Base-by-base conservation (phyloP, 2,113 vertebrate species). In the Percopsis transmontana region DNA sequence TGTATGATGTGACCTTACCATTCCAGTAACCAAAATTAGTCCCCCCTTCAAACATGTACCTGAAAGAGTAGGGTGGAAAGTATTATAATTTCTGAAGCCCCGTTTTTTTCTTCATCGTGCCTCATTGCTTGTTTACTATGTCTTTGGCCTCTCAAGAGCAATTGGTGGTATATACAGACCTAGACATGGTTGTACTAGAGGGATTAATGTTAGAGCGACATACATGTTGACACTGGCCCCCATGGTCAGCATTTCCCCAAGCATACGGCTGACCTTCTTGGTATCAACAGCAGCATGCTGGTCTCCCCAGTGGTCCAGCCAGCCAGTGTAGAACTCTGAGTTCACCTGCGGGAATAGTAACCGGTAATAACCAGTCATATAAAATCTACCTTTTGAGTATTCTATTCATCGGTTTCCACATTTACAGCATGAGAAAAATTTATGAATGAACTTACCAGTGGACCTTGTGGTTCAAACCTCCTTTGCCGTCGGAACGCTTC, bases 41-140 rank as follows among this genome's bases (percentile, higher is more conserved):
- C 44, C 97, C 97, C 60, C 97, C 97, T 41, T 97, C 96, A 90
- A 98, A 99, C 97, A 99, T 99, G 88, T 99, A 99, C 96, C 97
- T 99, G 76, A 0, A 38, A 67, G 4, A 72, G 33, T 19, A 19
- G 7, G 5, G 21, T 1, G 21, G 15, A 58, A 14, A 27, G 40
- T 15, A 6, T 15, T 10, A 16, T 9, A 15, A 33, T 14, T 59
- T 2, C 9, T 41, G 47, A 23, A 6, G 33, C 0, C 1, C 16
- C 1, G 19, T 14, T 13, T 18, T 27, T 27, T 6, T 14, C 12
- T n/a, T 39, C 14, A 24, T 54, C 5, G 4, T 16, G 12, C 10
- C 7, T 9, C 21, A 54, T 2, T 15, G 52, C 21, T 54, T 54
- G 52, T 27, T 14, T 33, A 33, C 27, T 33, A 33, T 33, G 21